Base-by-base conservation (phyloP, 2,888 invertebrate species). In the Agapostemon virescens region DNA sequence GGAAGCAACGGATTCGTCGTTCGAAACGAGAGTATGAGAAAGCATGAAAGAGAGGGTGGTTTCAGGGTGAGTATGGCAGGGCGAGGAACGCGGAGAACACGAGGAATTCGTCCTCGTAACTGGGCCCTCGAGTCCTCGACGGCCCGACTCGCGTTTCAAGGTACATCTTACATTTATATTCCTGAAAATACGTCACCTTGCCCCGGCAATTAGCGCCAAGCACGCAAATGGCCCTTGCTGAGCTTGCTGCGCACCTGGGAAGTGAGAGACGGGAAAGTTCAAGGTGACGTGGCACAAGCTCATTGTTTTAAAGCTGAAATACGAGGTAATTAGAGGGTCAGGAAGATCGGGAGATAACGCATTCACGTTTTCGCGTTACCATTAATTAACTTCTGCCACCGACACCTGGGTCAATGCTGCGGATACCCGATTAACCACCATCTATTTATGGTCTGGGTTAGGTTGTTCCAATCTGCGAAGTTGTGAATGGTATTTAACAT, bases 151-250 rank as follows among this genome's bases (percentile, higher is more conserved):
- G 52, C 45, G 30, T 63, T 78, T 74, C 71, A 42, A 68, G 77
- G 45, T 66, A 42, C 42, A 23, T 33, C 61, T 73, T 83, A 79
- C 74, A 42, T 74, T 77, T 66, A 69, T 17, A 23, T 73, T 74
- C 74, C 77, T 86, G 80, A 86, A 86, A 85, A 85, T 80, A 85
- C 77, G 74, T 78, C 86, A 76, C 74, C 81, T 84, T 80, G 77
- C 77, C 20, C 66, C 17, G 63, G 52, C 84, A 86, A 85, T 84
- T 84, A 85, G 74, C 64, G 40, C 52, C 63, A 20, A 66, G 58
- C 75, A 79, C 74, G 83, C 77, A 75, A 86, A 80, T 77, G 70
- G 66, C 77, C 73, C 55, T 67, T 73, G 64, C 69, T 49, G 58
- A 75, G 72, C 68, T 30, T 63, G 52, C 23, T 13, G 49, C 38